Evolutionary conservation across 2,113 vertebrate genomes (phyloP), one percentile per base, ranked within the genome.

Genomic region (Hydropotes inermis): DNA sequence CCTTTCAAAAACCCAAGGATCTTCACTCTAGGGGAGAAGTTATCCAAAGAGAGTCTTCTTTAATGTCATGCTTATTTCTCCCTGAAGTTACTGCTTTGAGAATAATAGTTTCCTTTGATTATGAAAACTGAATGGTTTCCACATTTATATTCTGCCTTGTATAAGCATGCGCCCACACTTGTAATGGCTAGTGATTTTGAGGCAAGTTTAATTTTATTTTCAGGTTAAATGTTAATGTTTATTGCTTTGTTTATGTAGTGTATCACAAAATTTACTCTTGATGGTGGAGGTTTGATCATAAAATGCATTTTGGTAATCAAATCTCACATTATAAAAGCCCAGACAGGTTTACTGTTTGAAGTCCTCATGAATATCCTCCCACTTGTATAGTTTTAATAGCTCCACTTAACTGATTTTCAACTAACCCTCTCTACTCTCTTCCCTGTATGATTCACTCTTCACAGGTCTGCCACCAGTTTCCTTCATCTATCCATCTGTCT

Each of bases 51-150:
- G 5, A 82, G 0, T 0, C 13, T 89, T 84, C 74, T 85, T 96
- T 83, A 90, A 91, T 50, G 23, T 43, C 30, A 90, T 52, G 39
- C 50, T 67, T 96, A 89, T 94, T 94, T 96, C 74, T 95, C 60
- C 52, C 58, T 89, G 25, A 92, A 83, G 33, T 86, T 88, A 67
- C 45, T 94, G 60, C 78, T 94, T 64, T 91, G 33, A 97, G 45
- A 36, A 67, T 92, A 87, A 95, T 45, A 60, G 27, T 89, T 90
- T 85, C 30, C 33, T 98, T 92, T 94, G 15, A 88, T 89, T 87
- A 79, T 70, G 23, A 89, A 97, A 95, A 76, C 5, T 6, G 6
- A 85, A 36, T 54, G 17, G 1, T 83, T 95, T 88, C 58, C 61
- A 76, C 30, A 64, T 86, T 91, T 93, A 70, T 52, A 54, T 70